Evolutionary conservation across 2,888 invertebrate genomes (phyloP), one percentile per base, ranked within the genome.

Genomic region (Pediacus dermestoides): DNA sequence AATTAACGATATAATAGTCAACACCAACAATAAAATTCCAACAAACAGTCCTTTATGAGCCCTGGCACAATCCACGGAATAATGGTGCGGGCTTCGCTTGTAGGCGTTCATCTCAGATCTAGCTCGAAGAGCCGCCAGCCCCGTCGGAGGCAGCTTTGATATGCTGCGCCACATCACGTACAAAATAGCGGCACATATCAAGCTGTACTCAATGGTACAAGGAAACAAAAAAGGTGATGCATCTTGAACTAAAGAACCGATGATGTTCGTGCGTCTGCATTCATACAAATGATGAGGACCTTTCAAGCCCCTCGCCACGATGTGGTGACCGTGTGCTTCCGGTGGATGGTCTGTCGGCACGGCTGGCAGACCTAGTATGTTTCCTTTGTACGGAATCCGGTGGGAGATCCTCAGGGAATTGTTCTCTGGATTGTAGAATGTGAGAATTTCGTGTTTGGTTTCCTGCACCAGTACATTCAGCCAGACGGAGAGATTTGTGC

Each of bases 151-250:
- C 42, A 78, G 73, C 57, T 82, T 82, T 0, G 81, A 80, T 49
- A 89, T 89, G 63, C 88, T 88, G 57, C 87, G 88, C 92, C 95
- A 96, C 88, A 96, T 94, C 11, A 95, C 92, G 68, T 94, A 96
- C 31, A 96, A 74, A 46, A 96, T 88, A 16, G 94, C 95, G 0
- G 95, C 95, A 59, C 95, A 95, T 44, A 96, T 95, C 40, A 96
- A 75, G 31, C 93, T 93, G 71, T 96, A 97, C 70, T 96, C 95
- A 48, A 96, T 94, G 31, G 84, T 84, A 37, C 94, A 95, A 0
- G 96, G 96, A 58, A 94, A 96, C 16, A 96, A 78, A 61, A 95
- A 95, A 0, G 60, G 61, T 15, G 60, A 59, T 1, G 60, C 57
- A 39, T 61, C 60, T 28, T 58, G 53, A 2, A 61, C 58, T 39